Evolutionary conservation across 2,113 vertebrate genomes (phyloP), one percentile per base, ranked within the genome.

Genomic region (Microtus ochrogaster): DNA sequence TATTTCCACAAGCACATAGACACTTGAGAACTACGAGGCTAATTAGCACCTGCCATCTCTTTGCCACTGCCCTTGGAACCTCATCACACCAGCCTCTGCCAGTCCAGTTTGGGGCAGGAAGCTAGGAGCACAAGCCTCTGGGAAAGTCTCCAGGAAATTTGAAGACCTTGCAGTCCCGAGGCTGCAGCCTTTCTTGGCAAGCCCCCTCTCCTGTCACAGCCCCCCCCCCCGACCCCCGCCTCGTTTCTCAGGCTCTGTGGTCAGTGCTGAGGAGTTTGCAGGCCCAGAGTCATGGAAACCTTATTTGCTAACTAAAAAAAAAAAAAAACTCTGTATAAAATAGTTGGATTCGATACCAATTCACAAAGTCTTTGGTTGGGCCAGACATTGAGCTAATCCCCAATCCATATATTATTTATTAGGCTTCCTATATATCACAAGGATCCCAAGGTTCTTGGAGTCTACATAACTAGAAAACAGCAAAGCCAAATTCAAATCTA

Each of bases 401-500:
- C 28, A 9, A 39, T 24, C 70, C 65, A 84, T 41, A 30, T 4
- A 30, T 78, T 26, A 89, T 22, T 79, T 7, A 85, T 74, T 36
- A 65, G 66, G 47, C 68, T 96, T 90, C 82, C 41, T 14, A 2
- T 13, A 47, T 44, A 81, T 24, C 19, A 16, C 0, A 17, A 93
- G 24, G 73, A 83, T 55, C 88, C 55, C 49, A 14, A 92, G 79
- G n/a, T 41, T 52, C 26, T 55, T 21, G 44, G 78, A 36, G 7
- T 70, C 82, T 33, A 74, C 13, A 47, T 0, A 47, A 88, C 5
- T 36, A 90, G 58, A 92, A 91, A 93, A 68, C 2, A 88, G 70
- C 36, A 90, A 79, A 84, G 86, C 47, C n/a, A 79, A 88, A 73
- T 68, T 77, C 84, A 88, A 93, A 92, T 76, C n/a, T 63, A 41